Base-by-base conservation (phyloP, 2,797 vertebrate species). In the Sebastiscus albofasciatus region DNA sequence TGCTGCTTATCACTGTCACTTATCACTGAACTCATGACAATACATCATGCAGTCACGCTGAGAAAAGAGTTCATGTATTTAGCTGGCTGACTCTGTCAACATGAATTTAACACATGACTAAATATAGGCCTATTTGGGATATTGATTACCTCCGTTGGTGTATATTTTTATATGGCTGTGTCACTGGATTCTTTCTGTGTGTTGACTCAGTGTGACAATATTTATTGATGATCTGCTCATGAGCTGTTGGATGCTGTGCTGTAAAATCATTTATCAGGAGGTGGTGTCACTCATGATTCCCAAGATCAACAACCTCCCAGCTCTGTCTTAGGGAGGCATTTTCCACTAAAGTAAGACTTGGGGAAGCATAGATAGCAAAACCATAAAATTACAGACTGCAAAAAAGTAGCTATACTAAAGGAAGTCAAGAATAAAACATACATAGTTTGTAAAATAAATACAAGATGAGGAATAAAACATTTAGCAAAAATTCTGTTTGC, bases 241-340 rank as follows among this genome's bases (percentile, higher is more conserved):
- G 14, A 73, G 64, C 68, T 55, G 62, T 4, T 16, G 58, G 58
- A 74, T 34, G 24, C 85, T 39, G 66, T 22, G 81, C 67, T 77
- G 69, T 91, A 87, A 93, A 91, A 58, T 68, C 88, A 89, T 91
- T 81, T 75, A 74, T 84, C 80, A 75, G 74, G 27, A 31, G 16
- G 3, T 55, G 12, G 27, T 67, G 79, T 60, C 64, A 77, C 4
- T 80, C 80, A 84, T 83, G 68, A 75, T 81, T 75, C 52, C 27
- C n/a, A 64, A 29, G 67, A 81, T 81, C 61, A 77, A 69, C 56
- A 67, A 18, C 0, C 56, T 73, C 59, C 49, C 81, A 81, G 74
- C 59, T 77, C 14, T 42, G 75, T 69, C 36, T 39, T 39, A 16
- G 9, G 5, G 13, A 9, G 54, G 10, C 24, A 12, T 42, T 22